A percentile compares a stretch with the other conserved stretches of the same genome.
Evolutionary conservation across 2,888 invertebrate species (phyloP).

Genomic region (Erebia aethiops): DNA sequence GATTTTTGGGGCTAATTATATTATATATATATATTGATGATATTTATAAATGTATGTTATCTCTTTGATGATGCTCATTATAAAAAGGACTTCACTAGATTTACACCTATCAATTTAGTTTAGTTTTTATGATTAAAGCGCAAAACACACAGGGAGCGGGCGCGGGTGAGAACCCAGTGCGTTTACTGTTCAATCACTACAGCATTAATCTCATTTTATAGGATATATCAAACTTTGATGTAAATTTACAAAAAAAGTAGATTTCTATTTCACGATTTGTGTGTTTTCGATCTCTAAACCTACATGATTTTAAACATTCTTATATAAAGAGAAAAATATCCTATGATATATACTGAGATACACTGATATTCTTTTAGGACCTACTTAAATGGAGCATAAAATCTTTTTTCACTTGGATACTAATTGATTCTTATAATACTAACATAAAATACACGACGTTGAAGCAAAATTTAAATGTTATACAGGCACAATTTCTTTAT

Average conservation of each 20-base stretch:
- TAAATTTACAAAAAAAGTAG: background rate
- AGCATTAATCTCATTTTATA: background rate
- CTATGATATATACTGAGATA: slow-evolving; percentile 13
- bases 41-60: too few species aligned
- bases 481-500: slow-evolving; percentile 37
- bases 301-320: slow-evolving; percentile 9
- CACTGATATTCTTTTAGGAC: slow-evolving; percentile 13
- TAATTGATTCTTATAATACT: slow-evolving; percentile 15
- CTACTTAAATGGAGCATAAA: slow-evolving; percentile 11
- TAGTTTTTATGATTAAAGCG: too few species aligned
- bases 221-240: slow-evolving; percentile 9
- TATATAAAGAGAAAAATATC: slow-evolving; percentile 13
- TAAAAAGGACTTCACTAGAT: too few species aligned
- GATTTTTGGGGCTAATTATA: too few species aligned
- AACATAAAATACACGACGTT: slow-evolving; percentile 28
- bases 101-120: too few species aligned
- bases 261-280: background rate
- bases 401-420: slow-evolving; percentile 2
- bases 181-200: too few species aligned
- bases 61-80: too few species aligned
- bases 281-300: slow-evolving; percentile 13
- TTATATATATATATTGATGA: too few species aligned
- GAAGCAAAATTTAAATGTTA: slow-evolving; percentile 29
- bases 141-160: too few species aligned
- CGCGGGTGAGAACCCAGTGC: too few species aligned